Evolutionary conservation across 1,140 invertebrate genomes (phyloP).

Genomic region (Rhagoletis zephyria): DNA sequence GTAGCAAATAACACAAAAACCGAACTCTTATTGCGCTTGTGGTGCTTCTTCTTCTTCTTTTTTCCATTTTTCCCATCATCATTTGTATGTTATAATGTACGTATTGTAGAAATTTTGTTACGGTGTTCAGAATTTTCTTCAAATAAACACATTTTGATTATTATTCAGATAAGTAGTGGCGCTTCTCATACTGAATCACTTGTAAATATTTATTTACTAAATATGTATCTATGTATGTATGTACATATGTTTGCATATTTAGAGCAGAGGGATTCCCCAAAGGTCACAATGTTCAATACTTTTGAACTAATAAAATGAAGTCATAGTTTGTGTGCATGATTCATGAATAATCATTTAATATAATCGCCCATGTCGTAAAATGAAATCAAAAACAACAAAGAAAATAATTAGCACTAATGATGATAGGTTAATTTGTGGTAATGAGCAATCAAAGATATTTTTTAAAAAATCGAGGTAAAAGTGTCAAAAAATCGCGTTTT

Average conservation of each 20-base stretch:
- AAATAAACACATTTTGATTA: conserved; percentile 51
- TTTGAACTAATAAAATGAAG: background rate
- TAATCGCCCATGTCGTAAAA: too few species aligned
- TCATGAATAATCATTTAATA: too few species aligned
- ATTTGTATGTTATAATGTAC: background rate
- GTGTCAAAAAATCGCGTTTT: too few species aligned
- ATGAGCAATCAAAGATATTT: too few species aligned
- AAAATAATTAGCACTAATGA: too few species aligned
- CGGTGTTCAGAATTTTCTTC: conserved; percentile 21
- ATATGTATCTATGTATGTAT: background rate
- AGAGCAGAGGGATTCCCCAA: conserved; percentile 31
- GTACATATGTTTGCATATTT: background rate
- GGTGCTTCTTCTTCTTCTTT: background rate
- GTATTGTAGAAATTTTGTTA: conserved; percentile 30
- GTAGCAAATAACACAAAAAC: conserved; percentile 39
- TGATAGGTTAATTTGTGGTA: too few species aligned
- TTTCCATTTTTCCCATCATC: background rate
- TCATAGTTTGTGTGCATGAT: too few species aligned
- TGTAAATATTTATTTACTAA: conserved; percentile 53
- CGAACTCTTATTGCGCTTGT: background rate
- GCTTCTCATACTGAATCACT: conserved; percentile 4
- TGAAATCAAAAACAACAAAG: too few species aligned
- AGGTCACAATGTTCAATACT: background rate
- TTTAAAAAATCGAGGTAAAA: too few species aligned
- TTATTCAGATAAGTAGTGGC: background rate